phyloP scores from a whole-genome alignment of 2,113 vertebrate genomes.

The Pseudorasbora parva region DNA sequence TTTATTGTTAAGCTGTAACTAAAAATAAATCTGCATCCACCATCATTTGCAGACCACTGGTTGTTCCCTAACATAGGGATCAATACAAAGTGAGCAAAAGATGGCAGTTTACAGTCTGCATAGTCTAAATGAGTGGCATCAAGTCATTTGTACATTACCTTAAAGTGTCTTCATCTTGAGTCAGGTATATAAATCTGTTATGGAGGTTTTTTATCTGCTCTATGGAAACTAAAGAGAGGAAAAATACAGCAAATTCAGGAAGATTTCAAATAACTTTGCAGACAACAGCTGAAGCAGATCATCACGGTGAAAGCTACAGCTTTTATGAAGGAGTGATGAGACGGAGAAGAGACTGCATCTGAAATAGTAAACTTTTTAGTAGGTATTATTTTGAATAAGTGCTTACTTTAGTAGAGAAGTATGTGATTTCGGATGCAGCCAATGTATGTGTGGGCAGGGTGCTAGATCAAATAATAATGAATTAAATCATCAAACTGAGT shows the following conservation, averaged over 20 bases:
- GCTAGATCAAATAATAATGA: background rate
- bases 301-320: background rate
- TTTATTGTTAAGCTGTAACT: too few relatives aligned
- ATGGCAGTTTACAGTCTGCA: too few relatives aligned
- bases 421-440: too few relatives aligned
- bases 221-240: constrained; percentile 79
- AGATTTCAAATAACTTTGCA: background rate
- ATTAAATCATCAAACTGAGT: background rate
- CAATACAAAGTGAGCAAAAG: too few relatives aligned
- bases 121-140: background rate
- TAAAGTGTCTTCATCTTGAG: constrained; percentile 81
- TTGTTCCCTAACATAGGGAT: too few relatives aligned
- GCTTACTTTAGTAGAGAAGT: too few relatives aligned
- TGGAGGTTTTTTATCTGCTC: constrained; percentile 90
- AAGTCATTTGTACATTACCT: constrained; percentile 74
- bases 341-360: too few relatives aligned
- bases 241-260: background rate
- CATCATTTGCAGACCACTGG: too few relatives aligned
- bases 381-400: too few relatives aligned
- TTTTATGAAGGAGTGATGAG: background rate
- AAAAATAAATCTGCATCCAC: too few relatives aligned
- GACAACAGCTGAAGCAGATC: background rate
- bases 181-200: constrained; percentile 85
- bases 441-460: background rate
- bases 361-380: too few relatives aligned